phyloP scores from a whole-genome alignment of 2,888 invertebrate genomes.

The Leucophora obtusa region DNA sequence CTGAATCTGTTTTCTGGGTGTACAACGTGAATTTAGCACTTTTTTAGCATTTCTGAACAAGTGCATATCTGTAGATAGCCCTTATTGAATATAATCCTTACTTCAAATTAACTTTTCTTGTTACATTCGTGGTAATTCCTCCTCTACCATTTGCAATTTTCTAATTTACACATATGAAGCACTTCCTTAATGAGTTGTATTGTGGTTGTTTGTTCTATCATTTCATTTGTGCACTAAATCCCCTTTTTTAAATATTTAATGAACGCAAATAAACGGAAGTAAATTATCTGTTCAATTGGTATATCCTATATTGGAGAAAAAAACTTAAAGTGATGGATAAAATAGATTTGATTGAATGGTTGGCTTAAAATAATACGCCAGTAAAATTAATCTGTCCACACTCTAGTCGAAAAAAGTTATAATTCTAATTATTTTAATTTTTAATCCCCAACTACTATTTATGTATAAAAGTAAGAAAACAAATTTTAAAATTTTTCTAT shows the following conservation, averaged over 20 bases:
- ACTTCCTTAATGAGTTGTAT: slow-evolving; percentile 47
- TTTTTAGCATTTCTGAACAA: too few species aligned
- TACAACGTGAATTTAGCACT: too few species aligned
- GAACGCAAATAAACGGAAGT: slow-evolving; percentile 26
- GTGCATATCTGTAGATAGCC: too few species aligned
- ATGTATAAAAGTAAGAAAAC: too few species aligned
- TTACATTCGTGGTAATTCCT: slow-evolving; percentile 5
- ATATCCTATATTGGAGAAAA: slow-evolving; percentile 1
- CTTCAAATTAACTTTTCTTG: background rate
- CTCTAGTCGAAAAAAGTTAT: too few species aligned
- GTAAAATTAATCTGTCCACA: too few species aligned
- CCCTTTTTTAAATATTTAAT: slow-evolving; percentile 21
- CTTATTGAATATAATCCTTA: too few species aligned
- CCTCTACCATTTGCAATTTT: slow-evolving; percentile 47
- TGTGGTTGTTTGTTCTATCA: slow-evolving; percentile 17
- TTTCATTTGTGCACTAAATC: slow-evolving; percentile 7
- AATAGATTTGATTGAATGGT: background rate
- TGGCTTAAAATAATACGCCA: too few species aligned
- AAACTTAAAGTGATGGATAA: background rate
- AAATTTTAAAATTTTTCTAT: too few species aligned
- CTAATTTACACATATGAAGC: slow-evolving; percentile 41
- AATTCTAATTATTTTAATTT: too few species aligned
- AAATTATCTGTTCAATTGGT: slow-evolving; percentile 15
- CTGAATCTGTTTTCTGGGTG: too few species aligned
- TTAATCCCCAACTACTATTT: too few species aligned